Evolutionary conservation across 1,140 invertebrate genomes (phyloP).

Genomic region (Pogonognathellus flavescens): DNA sequence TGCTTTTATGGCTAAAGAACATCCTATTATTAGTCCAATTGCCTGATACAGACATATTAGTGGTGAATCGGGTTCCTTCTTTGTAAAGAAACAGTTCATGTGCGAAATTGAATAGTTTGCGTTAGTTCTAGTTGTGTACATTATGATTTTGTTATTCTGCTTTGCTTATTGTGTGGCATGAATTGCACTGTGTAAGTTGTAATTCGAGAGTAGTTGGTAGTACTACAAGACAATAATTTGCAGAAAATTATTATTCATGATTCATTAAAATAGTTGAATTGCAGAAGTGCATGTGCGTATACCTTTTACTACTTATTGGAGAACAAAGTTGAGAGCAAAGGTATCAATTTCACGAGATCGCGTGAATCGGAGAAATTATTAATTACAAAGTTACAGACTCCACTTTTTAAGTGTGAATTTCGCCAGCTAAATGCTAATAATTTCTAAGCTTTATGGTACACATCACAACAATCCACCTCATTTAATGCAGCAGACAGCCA

Average conservation of each 20-base stretch:
- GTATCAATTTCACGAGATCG: not conserved
- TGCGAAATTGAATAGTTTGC: not conserved
- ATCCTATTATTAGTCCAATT: not conserved
- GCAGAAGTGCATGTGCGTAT: not conserved
- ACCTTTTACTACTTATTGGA: too few species aligned
- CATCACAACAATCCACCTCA: too few species aligned
- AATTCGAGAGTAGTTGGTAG: not conserved
- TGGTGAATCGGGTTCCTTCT: not conserved
- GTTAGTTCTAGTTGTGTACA: too few species aligned
- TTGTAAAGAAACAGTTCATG: not conserved
- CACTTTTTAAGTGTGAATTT: not conserved
- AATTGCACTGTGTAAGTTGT: not conserved
- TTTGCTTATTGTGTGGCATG: slow-evolving; percentile 1
- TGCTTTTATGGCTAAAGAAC: not conserved
- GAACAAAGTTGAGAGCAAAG: too few species aligned
- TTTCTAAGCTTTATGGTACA: too few species aligned
- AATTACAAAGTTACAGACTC: not conserved
- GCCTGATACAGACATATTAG: not conserved
- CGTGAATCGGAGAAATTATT: not conserved
- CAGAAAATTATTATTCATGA: not conserved
- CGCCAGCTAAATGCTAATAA: not conserved
- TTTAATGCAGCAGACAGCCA: too few species aligned
- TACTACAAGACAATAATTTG: not conserved
- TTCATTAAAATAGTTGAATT: not conserved
- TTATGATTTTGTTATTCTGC: not conserved